Evolutionary conservation across 2,888 invertebrate genomes (phyloP).

Genomic region (Tillus elongatus): DNA sequence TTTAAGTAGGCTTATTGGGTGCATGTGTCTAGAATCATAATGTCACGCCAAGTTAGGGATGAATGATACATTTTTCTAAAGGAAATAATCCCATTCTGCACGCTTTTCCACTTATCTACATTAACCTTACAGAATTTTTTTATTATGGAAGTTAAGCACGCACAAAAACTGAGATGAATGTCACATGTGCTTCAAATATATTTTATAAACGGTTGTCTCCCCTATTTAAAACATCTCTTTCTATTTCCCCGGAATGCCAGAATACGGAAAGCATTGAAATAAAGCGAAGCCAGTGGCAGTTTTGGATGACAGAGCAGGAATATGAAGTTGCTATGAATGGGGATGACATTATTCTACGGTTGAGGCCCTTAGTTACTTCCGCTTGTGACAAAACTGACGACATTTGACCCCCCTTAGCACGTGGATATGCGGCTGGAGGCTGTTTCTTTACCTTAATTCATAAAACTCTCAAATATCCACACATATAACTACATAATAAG

Average conservation of each 20-base stretch:
- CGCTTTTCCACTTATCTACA: constrained; percentile 2
- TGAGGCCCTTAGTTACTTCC: constrained; percentile 28
- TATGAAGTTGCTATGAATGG: too few species aligned
- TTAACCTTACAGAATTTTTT: constrained; percentile 1
- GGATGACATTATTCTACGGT: too few species aligned
- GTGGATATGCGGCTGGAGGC: constrained; percentile 28
- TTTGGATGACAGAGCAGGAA: too few species aligned
- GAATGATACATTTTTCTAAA: too few species aligned
- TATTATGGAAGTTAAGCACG: too few species aligned
- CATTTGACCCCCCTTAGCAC: constrained; percentile 38
- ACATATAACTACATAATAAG: too few species aligned
- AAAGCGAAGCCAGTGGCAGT: neutral
- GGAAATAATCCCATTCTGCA: too few species aligned
- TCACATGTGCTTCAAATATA: constrained; percentile 2
- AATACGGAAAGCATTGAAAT: neutral
- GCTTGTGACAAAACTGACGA: constrained; percentile 33
- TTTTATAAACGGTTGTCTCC: constrained; percentile 3
- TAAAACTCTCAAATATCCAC: neutral
- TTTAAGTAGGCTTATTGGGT: too few species aligned
- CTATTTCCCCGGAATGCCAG: constrained; percentile 3
- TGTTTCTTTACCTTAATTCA: neutral
- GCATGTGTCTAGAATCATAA: too few species aligned
- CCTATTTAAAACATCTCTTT: too few species aligned
- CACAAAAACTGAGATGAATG: constrained; percentile 1
- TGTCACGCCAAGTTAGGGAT: too few species aligned